phyloP scores from a whole-genome alignment of 2,888 invertebrate genomes.

The Chaetogeoica ovagalla region DNA sequence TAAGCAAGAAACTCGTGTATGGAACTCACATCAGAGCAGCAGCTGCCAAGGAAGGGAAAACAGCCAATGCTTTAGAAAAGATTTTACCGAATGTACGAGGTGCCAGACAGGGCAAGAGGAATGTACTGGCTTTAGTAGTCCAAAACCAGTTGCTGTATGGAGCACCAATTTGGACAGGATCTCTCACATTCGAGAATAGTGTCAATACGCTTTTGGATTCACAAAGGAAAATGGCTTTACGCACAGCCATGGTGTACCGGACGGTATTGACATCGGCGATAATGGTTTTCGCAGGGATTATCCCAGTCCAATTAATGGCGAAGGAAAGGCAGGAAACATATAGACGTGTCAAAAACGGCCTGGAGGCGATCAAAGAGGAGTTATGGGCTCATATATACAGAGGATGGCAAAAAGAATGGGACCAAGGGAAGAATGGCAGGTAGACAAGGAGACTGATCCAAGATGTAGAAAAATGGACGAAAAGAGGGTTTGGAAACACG shows the following conservation, averaged over 20 bases:
- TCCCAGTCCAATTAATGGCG: background rate
- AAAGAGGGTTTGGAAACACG: too few relatives aligned
- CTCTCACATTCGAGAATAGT: background rate
- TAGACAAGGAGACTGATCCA: too few relatives aligned
- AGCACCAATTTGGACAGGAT: background rate
- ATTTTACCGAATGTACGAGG: background rate
- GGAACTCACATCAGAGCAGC: background rate
- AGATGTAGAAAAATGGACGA: too few relatives aligned
- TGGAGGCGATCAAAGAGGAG: too few relatives aligned
- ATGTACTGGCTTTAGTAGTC: background rate
- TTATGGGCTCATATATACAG: too few relatives aligned
- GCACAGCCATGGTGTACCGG: background rate
- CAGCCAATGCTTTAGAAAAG: background rate
- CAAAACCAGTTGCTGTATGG: background rate
- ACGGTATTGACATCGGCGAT: background rate
- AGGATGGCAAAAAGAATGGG: too few relatives aligned
- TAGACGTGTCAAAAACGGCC: background rate
- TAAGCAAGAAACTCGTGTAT: too few relatives aligned
- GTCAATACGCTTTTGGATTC: background rate
- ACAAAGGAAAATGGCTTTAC: background rate
- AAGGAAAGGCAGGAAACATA: background rate
- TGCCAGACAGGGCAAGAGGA: background rate
- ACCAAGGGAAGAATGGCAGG: too few relatives aligned
- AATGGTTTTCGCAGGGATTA: background rate
- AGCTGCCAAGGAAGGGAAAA: background rate